Percentiles rank a stretch among this genome's conserved stretches.
Evolutionary conservation across 2,797 vertebrate species (phyloP).

Genomic region (Tachyglossus aculeatus): DNA sequence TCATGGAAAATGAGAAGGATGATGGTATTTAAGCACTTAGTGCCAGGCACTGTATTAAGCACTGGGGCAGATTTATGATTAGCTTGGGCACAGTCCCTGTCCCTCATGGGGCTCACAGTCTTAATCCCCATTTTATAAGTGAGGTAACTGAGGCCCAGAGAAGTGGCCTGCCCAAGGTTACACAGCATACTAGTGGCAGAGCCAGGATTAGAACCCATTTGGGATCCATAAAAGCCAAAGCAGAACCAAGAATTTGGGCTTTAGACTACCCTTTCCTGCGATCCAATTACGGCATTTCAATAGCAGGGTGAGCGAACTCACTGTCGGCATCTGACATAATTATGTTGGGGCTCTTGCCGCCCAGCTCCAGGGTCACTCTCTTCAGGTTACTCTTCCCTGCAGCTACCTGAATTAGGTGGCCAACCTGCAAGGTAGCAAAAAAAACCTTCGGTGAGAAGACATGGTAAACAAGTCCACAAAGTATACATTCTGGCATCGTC

Average conservation of each 20-base stretch:
- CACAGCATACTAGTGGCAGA: background rate
- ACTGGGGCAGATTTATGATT: no score
- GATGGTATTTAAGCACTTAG: no score
- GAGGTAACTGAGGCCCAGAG: background rate
- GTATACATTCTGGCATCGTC: no score
- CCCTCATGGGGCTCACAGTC: no score
- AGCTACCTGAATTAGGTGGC: constrained; percentile 90
- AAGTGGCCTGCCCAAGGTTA: background rate
- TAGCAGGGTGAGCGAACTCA: constrained; percentile 73
- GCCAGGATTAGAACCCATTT: no score
- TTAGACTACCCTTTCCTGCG: background rate
- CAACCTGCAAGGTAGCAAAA: constrained; percentile 77
- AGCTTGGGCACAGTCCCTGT: no score
- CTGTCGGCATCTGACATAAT: constrained; percentile 91
- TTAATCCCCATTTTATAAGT: no score
- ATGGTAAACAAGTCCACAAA: background rate
- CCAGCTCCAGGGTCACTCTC: constrained; percentile 93
- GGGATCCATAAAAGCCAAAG: no score
- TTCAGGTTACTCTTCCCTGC: constrained; percentile 92
- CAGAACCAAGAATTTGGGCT: background rate
- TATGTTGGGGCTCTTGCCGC: constrained; percentile 96
- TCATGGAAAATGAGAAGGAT: no score
- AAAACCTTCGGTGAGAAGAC: background rate
- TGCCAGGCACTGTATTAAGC: no score
- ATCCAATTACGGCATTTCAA: no score